Conservation (phyloP, 2,797 vertebrate species). For the Melanotaenia boesemani region DNA sequence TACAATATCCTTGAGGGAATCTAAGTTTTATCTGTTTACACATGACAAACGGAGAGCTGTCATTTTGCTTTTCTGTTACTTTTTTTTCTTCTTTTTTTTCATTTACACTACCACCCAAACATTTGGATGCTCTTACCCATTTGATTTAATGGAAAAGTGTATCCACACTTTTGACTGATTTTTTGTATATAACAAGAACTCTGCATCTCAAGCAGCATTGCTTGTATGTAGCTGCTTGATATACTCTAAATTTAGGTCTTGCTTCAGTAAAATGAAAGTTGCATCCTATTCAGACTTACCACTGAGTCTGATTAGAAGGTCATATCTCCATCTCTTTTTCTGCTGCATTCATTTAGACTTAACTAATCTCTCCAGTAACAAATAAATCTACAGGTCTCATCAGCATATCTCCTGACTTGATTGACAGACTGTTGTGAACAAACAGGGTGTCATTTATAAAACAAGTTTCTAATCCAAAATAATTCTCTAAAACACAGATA, state of each 20-base stretch:
- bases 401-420: not conserved
- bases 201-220: not conserved
- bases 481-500: not conserved
- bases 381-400: not conserved
- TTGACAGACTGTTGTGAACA: not conserved
- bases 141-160: too few relatives aligned
- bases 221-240: constrained; percentile 4
- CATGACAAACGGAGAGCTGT: constrained; percentile 3
- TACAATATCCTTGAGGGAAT: constrained; percentile 10
- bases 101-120: too few relatives aligned
- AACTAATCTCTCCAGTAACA: not conserved
- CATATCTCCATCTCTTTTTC: not conserved
- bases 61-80: constrained; percentile 1
- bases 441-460: not conserved
- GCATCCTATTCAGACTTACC: constrained; percentile 8
- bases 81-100: not conserved
- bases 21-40: constrained; percentile 12
- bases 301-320: not conserved
- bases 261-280: constrained; percentile 9
- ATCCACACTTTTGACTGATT: too few relatives aligned
- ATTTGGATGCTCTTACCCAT: too few relatives aligned
- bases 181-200: not conserved
- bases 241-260: constrained; percentile 21
- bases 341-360: constrained; percentile 10
- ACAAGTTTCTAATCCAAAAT: not conserved